Evolutionary conservation across 2,113 vertebrate genomes (phyloP), one percentile per base, ranked within the genome.

Genomic region (Alexandromys fortis): DNA sequence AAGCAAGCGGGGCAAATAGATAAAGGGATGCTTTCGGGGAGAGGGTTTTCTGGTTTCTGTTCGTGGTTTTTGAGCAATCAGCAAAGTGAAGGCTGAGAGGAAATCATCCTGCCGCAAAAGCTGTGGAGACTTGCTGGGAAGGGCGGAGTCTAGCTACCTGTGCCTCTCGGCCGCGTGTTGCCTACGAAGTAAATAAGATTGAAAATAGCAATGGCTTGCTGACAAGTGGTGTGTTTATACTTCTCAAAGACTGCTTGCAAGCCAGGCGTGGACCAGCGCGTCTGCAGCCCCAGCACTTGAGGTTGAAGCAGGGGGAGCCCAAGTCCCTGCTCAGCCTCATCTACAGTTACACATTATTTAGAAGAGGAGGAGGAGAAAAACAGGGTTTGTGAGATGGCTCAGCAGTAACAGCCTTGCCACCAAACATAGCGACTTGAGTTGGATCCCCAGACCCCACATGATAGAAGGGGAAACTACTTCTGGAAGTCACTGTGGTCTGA

Each of bases 21-120:
- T 33, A 78, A 61, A 77, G 30, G 68, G 35, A 1, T 30, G 55
- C 26, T 72, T 86, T 0, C 12, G 13, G 76, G 13, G 76, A 24
- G 55, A 5, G 33, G 30, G 11, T 68, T 68, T 47, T 35, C 49
- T 55, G 52, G 17, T 35, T 81, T 47, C 35, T 24, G 52, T 33
- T 79, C 8, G n/a, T 73, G 35, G 35, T 73, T 72, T 47, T 79
- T 93, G 42, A 90, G 75, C 81, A 61, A 26, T 79, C 95, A 85
- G 49, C 83, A 90, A 92, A 92, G 75, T 30, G 55, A 94, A 92
- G 45, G 17, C 70, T 82, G 28, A 68, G 33, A 83, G 35, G 89
- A 92, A 49, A 58, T 89, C 87, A 65, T 76, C 45, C 79, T 81
- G 67, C 88, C 75, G 52, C 67, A 89, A 47, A 95, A 52, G 63